These are phyloP conservation scores for Chymomyza amoena DNA, from an alignment of 2,888 invertebrate genomes.

Conservation along the genomic window DNA sequence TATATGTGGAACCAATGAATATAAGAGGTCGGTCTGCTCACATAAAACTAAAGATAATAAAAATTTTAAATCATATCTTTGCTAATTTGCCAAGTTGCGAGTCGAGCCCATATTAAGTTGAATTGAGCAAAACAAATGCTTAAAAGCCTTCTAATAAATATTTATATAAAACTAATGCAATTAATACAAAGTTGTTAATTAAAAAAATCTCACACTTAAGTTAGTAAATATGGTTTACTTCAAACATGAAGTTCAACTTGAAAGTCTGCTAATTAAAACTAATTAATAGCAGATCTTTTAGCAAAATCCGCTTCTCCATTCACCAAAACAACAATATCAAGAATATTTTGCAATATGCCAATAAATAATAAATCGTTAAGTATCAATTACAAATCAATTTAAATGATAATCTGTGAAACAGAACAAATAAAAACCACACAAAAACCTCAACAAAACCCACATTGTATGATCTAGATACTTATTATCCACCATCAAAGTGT, in stretches of 20 bases:
- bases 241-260: slow-evolving; percentile 19
- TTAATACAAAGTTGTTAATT: background rate
- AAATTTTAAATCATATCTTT: background rate
- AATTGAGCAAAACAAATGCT: background rate
- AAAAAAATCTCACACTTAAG: background rate
- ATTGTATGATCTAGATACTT: slow-evolving; percentile 21
- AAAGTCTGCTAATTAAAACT: slow-evolving; percentile 26
- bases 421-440: slow-evolving; percentile 16
- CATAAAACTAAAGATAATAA: background rate
- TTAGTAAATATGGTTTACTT: background rate
- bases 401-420: slow-evolving; percentile 49
- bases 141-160: background rate
- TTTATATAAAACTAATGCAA: slow-evolving; percentile 7
- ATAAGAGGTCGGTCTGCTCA: background rate
- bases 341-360: slow-evolving; percentile 37
- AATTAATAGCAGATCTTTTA: slow-evolving; percentile 36
- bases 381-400: slow-evolving; percentile 64
- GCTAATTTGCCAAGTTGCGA: background rate
- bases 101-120: slow-evolving; percentile 10
- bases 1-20: background rate
- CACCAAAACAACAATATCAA: background rate
- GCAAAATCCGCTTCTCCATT: slow-evolving; percentile 23
- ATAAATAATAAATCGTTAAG: slow-evolving; percentile 43
- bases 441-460: slow-evolving; percentile 55
- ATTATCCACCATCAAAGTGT: slow-evolving; percentile 33